phyloP scores from a whole-genome alignment of 2,797 vertebrate species.

The Halcyon leucocephala region DNA sequence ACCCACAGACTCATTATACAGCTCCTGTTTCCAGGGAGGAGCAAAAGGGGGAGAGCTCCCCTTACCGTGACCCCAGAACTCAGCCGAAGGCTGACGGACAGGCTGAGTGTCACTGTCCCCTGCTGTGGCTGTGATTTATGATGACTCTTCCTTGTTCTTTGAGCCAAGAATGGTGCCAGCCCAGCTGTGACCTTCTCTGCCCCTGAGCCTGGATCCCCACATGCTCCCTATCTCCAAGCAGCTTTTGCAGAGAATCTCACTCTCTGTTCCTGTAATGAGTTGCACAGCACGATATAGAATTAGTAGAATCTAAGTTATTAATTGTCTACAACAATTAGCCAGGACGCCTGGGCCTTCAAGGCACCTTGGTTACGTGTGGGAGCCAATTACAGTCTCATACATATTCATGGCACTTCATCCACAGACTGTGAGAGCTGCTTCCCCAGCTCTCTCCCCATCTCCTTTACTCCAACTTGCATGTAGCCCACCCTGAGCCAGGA shows the following conservation, averaged over 20 bases:
- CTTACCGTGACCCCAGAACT: neutral
- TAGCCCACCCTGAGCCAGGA: neutral
- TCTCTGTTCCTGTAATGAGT: constrained; percentile 56
- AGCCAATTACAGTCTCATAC: constrained; percentile 74
- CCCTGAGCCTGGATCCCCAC: neutral
- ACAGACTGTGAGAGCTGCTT: neutral
- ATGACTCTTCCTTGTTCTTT: neutral
- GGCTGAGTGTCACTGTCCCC: neutral
- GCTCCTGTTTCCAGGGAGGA: neutral
- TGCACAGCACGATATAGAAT: constrained; percentile 55
- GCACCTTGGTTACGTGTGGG: constrained; percentile 45
- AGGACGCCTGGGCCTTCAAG: constrained; percentile 65
- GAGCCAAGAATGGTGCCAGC: neutral
- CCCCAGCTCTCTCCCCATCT: neutral
- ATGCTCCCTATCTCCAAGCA: neutral
- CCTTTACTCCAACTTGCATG: rapidly evolving
- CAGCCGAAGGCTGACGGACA: neutral
- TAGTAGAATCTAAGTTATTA: constrained; percentile 79
- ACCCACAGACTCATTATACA: neutral
- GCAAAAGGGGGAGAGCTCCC: neutral
- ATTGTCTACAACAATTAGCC: constrained; percentile 83
- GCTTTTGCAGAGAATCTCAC: neutral
- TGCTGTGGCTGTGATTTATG: neutral
- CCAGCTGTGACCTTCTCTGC: neutral
- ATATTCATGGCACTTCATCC: constrained; percentile 69